Evolutionary conservation across 53 echinoderm and acorn worm species (phyloP).

Genomic region (Patiria pectinifera): DNA sequence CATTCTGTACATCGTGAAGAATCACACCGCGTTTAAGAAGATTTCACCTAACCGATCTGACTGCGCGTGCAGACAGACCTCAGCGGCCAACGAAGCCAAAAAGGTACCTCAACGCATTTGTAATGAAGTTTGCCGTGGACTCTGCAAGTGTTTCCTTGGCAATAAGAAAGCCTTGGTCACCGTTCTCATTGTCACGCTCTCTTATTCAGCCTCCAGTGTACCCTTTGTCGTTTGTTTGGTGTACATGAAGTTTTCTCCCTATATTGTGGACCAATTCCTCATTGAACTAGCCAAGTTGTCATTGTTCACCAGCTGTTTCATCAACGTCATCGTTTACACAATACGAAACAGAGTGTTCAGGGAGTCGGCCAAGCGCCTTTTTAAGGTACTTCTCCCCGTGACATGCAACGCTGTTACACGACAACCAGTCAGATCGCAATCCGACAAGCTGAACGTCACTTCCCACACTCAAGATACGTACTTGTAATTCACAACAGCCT

Average conservation of each 20-base stretch:
- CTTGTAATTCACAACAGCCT: not conserved
- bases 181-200: not conserved
- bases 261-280: not conserved
- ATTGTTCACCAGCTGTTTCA: not conserved
- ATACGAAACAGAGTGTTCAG: not conserved
- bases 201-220: not conserved
- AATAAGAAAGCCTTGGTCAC: conserved; percentile 10
- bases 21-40: conserved; percentile 4
- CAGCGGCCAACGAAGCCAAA: not conserved
- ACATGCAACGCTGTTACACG: not conserved
- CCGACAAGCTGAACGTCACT: not conserved
- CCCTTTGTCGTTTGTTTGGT: not conserved
- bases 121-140: not conserved
- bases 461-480: not conserved
- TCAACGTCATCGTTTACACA: not conserved
- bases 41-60: no score
- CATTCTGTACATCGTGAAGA: not conserved
- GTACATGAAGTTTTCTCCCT: not conserved
- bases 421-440: not conserved
- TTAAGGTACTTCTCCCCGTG: not conserved
- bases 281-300: not conserved
- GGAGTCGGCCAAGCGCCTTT: not conserved
- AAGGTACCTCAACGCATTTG: not conserved
- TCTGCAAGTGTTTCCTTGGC: not conserved
- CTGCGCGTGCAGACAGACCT: not conserved